Conservation (phyloP, 2,888 invertebrate genomes). For the Polymixis lichenea region DNA sequence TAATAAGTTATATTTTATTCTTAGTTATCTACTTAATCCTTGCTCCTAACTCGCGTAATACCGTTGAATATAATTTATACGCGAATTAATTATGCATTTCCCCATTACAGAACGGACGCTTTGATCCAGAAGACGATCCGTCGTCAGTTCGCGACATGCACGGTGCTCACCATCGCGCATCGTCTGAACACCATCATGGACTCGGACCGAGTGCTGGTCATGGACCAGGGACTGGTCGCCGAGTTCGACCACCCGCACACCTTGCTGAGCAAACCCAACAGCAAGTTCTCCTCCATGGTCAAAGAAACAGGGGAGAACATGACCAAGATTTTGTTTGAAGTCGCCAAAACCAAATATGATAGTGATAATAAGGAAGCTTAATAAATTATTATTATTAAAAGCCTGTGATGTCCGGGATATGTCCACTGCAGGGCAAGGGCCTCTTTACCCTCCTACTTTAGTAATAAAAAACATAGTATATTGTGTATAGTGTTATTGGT, state of each 20-base stretch:
- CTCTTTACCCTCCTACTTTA: too few relatives aligned
- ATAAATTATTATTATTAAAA: not conserved
- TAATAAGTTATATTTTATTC: not conserved
- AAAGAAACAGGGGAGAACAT: slow-evolving; percentile 91
- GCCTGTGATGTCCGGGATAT: too few relatives aligned
- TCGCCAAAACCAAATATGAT: slow-evolving; percentile 82
- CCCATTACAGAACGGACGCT: slow-evolving; percentile 90
- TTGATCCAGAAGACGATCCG: slow-evolving; percentile 96
- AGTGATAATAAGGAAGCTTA: slow-evolving; percentile 67
- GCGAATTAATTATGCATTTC: slow-evolving; percentile 18
- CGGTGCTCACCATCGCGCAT: slow-evolving; percentile 97
- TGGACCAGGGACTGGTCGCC: slow-evolving; percentile 94
- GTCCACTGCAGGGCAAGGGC: too few relatives aligned
- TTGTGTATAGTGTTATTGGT: not conserved
- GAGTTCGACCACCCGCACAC: slow-evolving; percentile 93
- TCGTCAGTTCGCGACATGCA: slow-evolving; percentile 94
- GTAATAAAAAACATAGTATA: too few relatives aligned
- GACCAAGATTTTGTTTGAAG: slow-evolving; percentile 77
- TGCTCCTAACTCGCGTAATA: not conserved
- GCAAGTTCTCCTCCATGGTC: slow-evolving; percentile 92
- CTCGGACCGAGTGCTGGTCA: slow-evolving; percentile 95
- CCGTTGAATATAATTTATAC: not conserved
- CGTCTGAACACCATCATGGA: slow-evolving; percentile 98
- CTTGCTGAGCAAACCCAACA: slow-evolving; percentile 90
- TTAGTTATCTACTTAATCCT: not conserved